Conservation (phyloP, 2,888 invertebrate species). For the Watsonalla cultraria region DNA sequence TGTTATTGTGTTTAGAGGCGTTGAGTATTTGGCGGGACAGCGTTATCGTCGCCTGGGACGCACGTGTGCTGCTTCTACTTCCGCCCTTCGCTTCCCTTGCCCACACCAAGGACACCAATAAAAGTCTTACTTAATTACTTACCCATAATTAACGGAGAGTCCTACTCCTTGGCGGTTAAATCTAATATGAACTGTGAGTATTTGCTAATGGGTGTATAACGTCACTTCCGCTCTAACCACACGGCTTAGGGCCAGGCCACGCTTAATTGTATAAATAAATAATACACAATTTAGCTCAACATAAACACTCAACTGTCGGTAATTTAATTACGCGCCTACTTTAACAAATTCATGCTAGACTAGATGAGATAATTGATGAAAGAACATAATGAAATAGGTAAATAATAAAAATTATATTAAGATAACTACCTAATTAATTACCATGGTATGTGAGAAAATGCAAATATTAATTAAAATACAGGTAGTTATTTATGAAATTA, state of each 20-base stretch:
- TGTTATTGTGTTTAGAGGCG: conserved; percentile 8
- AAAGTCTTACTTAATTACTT: conserved; percentile 59
- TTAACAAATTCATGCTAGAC: neutral
- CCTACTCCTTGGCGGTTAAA: conserved; percentile 27
- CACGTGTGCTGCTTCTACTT: conserved; percentile 65
- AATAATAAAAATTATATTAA: neutral
- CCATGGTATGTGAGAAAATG: no score
- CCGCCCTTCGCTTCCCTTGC: conserved; percentile 65
- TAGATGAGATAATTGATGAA: neutral
- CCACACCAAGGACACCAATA: conserved; percentile 61
- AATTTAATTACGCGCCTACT: neutral
- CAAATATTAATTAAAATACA: no score
- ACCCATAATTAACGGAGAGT: conserved; percentile 43
- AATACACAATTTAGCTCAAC: neutral
- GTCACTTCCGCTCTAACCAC: neutral
- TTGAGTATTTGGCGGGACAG: conserved; percentile 29
- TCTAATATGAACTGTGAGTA: conserved; percentile 14
- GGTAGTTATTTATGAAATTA: neutral
- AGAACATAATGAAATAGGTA: no score
- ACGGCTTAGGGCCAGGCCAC: neutral
- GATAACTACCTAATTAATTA: neutral
- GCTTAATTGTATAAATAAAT: neutral
- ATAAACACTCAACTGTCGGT: neutral
- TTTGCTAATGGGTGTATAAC: conserved; percentile 10
- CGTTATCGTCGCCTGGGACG: conserved; percentile 62